Evolutionary conservation across 2,797 vertebrate species (phyloP).

Genomic region (Macropodus opercularis): DNA sequence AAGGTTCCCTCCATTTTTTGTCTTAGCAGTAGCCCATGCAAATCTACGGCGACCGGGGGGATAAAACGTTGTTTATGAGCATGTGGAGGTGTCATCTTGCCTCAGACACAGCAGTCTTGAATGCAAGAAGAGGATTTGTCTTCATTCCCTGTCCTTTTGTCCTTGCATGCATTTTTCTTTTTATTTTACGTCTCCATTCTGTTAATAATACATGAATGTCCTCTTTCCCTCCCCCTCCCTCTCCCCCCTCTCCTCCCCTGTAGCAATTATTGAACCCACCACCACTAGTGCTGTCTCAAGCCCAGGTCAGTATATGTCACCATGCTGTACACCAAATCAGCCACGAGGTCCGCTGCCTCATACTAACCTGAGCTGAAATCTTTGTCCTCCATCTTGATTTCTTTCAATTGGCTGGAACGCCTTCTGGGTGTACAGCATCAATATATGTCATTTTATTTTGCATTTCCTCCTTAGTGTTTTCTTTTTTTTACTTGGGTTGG

Average conservation of each 20-base stretch:
- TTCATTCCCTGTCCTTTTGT: constrained; percentile 77
- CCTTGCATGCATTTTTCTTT: constrained; percentile 83
- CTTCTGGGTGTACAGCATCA: constrained; percentile 82
- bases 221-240: constrained; percentile 89
- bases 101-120: constrained; percentile 50
- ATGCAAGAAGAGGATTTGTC: constrained; percentile 69
- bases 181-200: constrained; percentile 91
- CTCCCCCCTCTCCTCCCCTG: constrained; percentile 90
- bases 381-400: constrained; percentile 75
- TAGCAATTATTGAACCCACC: constrained; percentile 98
- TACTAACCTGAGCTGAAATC: constrained; percentile 73
- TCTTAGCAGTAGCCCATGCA: constrained; percentile 33
- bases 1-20: constrained; percentile 27
- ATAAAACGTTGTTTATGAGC: constrained; percentile 54
- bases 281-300: constrained; percentile 98
- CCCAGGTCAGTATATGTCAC: constrained; percentile 99
- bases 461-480: constrained; percentile 33
- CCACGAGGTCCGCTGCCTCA: constrained; percentile 84
- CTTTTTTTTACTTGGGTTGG: constrained; percentile 56
- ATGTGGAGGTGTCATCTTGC: constrained; percentile 62
- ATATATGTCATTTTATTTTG: constrained; percentile 62
- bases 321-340: constrained; percentile 86
- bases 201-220: constrained; percentile 97
- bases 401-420: constrained; percentile 74
- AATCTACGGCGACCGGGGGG: constrained; percentile 31